Base-by-base conservation (phyloP, 2,888 invertebrate species). In the Diaperis boleti region DNA sequence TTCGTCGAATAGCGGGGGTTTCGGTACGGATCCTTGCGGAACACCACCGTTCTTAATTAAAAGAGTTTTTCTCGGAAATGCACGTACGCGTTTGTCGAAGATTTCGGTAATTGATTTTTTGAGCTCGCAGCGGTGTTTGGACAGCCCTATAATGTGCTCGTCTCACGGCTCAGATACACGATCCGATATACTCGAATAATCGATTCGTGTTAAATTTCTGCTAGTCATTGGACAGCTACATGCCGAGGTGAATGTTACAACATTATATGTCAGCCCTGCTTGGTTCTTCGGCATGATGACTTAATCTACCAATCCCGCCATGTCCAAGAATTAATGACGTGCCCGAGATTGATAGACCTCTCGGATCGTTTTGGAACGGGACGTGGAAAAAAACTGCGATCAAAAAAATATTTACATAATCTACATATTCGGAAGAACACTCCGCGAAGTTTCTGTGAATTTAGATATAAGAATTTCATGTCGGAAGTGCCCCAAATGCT, bases 81-180 rank as follows among this genome's bases (percentile, higher is more conserved):
- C 26, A 6, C 6, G n/a, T 2, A 8, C 6, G 6, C 26, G 1
- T 69, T 68, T 66, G 71, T 69, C 65, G 66, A 64, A 71, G 72
- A 72, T 71, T 67, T 68, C 66, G 66, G 73, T 77, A 78, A 78
- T 78, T 78, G 78, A 78, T 73, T 72, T 77, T 78, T 74, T 64
- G 69, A 57, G 71, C 67, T 67, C 73, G 72, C 72, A 71, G 69
- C 73, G 71, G 73, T 77, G 77, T 77, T 77, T 77, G 66, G 77
- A 76, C 76, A 76, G 72, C 69, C 74, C 73, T 72, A 77, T 78
- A 78, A 77, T 76, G 71, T 73, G 70, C 74, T 67, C 69, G 73
- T 76, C 76, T 76, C 76, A 76, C 76, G 76, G 77, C 71, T 72
- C 71, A 73, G 77, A 77, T 77, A 78, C 76, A 77, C 75, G 76